Conservation (phyloP, 2,888 invertebrate genomes). For the Dioctria linearis region DNA sequence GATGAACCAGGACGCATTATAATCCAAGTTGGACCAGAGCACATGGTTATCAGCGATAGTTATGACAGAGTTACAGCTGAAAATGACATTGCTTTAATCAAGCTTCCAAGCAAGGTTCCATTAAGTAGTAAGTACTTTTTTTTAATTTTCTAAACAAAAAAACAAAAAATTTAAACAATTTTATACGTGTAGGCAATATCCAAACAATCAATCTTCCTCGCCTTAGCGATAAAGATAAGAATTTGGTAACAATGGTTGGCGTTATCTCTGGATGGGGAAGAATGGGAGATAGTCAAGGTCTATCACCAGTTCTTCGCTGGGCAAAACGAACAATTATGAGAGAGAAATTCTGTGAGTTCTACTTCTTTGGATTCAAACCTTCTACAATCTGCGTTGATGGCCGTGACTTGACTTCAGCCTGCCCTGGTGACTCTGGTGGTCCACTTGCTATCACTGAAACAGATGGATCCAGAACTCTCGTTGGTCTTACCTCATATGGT, state of each 20-base stretch:
- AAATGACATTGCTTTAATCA: slow-evolving; percentile 66
- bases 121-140: neutral
- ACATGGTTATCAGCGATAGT: slow-evolving; percentile 22
- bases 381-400: slow-evolving; percentile 31
- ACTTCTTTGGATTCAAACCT: slow-evolving; percentile 4
- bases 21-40: neutral
- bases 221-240: neutral
- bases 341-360: slow-evolving; percentile 27
- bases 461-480: slow-evolving; percentile 1
- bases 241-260: neutral
- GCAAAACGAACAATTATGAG: slow-evolving; percentile 18
- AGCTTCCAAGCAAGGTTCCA: slow-evolving; percentile 53
- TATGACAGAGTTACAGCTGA: slow-evolving; percentile 61
- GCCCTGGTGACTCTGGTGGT: slow-evolving; percentile 40
- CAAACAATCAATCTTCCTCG: slow-evolving; percentile 18
- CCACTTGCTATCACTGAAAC: slow-evolving; percentile 8
- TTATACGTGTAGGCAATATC: neutral
- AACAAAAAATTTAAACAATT: neutral
- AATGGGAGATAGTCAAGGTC: slow-evolving; percentile 11
- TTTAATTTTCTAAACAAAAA: neutral
- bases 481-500: slow-evolving; percentile 37
- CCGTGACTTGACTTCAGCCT: neutral
- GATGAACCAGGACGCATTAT: slow-evolving; percentile 18
- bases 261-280: slow-evolving; percentile 39
- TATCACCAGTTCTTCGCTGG: slow-evolving; percentile 10